Conservation (phyloP, 2,888 invertebrate genomes). For the Eupithecia exiguata region DNA sequence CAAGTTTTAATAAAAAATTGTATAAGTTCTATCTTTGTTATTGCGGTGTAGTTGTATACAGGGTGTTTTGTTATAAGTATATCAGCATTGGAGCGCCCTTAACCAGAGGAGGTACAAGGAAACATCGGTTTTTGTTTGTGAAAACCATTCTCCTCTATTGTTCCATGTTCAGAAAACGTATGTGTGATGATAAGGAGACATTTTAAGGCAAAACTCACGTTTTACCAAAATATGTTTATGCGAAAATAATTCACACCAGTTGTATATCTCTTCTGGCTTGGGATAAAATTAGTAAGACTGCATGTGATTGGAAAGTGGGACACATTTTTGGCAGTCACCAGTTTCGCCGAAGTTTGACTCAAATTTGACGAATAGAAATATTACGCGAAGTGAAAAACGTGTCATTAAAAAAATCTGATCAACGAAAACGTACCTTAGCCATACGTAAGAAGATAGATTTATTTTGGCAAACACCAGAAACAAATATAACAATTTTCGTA, state of each 20-base stretch:
- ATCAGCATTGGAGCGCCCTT: too few relatives aligned
- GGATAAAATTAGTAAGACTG: too few relatives aligned
- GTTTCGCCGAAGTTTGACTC: too few relatives aligned
- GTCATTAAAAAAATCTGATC: background rate
- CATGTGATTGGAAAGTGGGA: too few relatives aligned
- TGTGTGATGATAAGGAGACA: too few relatives aligned
- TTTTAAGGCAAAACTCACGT: background rate
- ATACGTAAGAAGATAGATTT: background rate
- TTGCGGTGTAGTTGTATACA: background rate
- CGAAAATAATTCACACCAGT: background rate
- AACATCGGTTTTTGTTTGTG: background rate
- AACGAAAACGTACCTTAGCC: too few relatives aligned
- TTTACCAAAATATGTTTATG: background rate
- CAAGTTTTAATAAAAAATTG: background rate
- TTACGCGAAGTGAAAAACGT: too few relatives aligned
- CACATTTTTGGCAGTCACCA: too few relatives aligned
- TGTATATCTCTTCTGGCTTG: background rate
- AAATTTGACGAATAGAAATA: background rate
- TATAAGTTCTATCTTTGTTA: background rate
- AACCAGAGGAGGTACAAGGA: too few relatives aligned
- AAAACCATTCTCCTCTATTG: background rate
- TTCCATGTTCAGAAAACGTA: too few relatives aligned
- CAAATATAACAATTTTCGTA: background rate
- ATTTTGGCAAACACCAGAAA: background rate
- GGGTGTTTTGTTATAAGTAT: background rate